A percentile compares a stretch with the other conserved stretches of the same genome.
Conservation (phyloP, 2,888 invertebrate species). For the Salticus scenicus region DNA sequence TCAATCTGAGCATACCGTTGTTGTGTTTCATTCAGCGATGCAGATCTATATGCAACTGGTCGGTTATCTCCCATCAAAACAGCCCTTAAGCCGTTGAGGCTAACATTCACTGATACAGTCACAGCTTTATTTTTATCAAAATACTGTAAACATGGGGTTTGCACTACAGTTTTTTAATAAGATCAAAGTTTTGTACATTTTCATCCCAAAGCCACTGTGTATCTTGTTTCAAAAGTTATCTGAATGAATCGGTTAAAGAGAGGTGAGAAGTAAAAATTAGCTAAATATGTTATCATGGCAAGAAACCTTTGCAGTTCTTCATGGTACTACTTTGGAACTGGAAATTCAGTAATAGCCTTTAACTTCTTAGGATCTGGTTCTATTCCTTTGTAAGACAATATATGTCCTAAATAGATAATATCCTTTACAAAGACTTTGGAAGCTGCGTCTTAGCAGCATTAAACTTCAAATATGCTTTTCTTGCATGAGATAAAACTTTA, state of each 20-base stretch:
- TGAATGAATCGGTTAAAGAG: no score
- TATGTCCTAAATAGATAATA: slow-evolving; percentile 59
- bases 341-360: slow-evolving; percentile 15
- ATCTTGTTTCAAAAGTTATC: no score
- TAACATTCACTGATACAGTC: slow-evolving; percentile 25
- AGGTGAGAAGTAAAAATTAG: not conserved
- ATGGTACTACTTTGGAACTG: not conserved
- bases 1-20: slow-evolving; percentile 52
- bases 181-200: no score
- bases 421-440: not conserved
- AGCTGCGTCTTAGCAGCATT: slow-evolving; percentile 33
- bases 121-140: slow-evolving; percentile 33
- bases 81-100: slow-evolving; percentile 10
- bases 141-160: slow-evolving; percentile 32
- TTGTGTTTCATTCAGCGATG: slow-evolving; percentile 33
- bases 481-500: not conserved
- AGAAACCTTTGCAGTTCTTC: not conserved
- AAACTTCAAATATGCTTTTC: slow-evolving; percentile 28
- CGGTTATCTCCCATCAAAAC: slow-evolving; percentile 24
- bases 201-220: no score
- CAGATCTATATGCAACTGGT: slow-evolving; percentile 29
- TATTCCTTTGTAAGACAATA: slow-evolving; percentile 31
- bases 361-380: slow-evolving; percentile 45
- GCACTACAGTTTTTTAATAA: no score
- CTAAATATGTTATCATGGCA: not conserved